Base-by-base conservation (phyloP, 2,888 invertebrate species). In the Meloe dianella region DNA sequence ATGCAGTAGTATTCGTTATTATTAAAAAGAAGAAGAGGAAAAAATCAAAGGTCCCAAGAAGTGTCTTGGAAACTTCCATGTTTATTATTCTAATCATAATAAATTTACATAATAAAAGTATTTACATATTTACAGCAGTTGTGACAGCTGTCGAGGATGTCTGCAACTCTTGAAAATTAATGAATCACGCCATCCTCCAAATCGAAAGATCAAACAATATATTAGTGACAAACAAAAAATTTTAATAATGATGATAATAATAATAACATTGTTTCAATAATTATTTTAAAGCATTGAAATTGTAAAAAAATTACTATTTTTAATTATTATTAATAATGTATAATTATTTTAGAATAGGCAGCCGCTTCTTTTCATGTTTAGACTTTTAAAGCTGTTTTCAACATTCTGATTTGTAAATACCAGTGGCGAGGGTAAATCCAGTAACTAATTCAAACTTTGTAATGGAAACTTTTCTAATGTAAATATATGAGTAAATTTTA, bases 71-170 rank as follows among this genome's bases (percentile, higher is more conserved):
- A 22, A 54, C 47, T 54, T 24, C 24, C 54, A 54, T 67, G 63
- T 67, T 67, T 67, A 61, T 67, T 61, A 67, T 67, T 67, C 63
- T 63, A 67, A 64, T 67, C 58, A 61, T 51, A 64, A 61, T 64
- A 67, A 67, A 67, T 67, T 64, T 67, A 58, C 67, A 67, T 67
- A 67, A 67, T 67, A 64, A 64, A 64, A 64, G 61, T 67, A 67
- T 67, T 67, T 67, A 67, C 67, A 67, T 67, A 67, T 67, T 60
- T 67, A 63, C 66, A 67, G 59, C 57, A 61, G 61, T 59, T 47
- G 61, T 61, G 67, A 67, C 64, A 67, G 67, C 67, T 64, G 64
- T 67, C 67, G 63, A 63, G 64, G 35, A 64, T 64, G 61, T 58
- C 58, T 61, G 58, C 63, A 58, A 60, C 24, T 61, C 63, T 64